Evolutionary conservation across 2,888 invertebrate species (phyloP).

Genomic region (Alitta virens): DNA sequence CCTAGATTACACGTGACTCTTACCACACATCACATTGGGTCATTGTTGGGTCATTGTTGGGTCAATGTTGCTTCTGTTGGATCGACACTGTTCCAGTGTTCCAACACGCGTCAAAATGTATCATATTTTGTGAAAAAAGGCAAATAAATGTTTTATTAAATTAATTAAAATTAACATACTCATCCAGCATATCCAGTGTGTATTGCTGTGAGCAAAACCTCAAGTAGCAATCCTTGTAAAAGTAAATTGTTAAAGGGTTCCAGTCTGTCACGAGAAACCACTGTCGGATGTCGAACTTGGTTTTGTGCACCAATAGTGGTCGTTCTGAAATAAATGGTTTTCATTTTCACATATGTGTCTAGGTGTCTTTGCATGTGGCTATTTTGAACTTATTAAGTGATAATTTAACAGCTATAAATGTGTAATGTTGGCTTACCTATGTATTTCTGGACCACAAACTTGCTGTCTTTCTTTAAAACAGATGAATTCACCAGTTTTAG

Average conservation of each 20-base stretch:
- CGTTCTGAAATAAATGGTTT: constrained; percentile 73
- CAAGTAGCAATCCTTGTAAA: constrained; percentile 89
- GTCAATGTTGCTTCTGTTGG: no score
- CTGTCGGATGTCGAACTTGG: constrained; percentile 92
- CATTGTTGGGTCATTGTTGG: no score
- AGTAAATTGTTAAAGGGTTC: constrained; percentile 87
- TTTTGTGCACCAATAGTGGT: constrained; percentile 82
- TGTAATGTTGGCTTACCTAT: constrained; percentile 67
- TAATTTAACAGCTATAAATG: no score
- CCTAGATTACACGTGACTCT: no score
- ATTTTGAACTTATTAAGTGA: no score
- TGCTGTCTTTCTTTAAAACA: constrained; percentile 60
- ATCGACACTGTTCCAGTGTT: no score
- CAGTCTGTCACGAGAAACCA: constrained; percentile 92
- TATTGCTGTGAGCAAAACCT: constrained; percentile 78
- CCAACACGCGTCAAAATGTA: no score
- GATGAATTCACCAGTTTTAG: constrained; percentile 60
- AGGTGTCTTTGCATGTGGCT: no score
- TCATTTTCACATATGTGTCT: no score
- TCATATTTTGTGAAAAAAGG: no score
- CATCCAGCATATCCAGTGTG: constrained; percentile 78
- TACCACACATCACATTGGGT: no score
- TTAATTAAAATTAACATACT: constrained; percentile 25
- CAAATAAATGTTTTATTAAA: no score
- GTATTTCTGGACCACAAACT: constrained; percentile 91